These are phyloP conservation scores for Apotomis turbidana DNA, from an alignment of 2,888 invertebrate genomes.

Conservation along the genomic window DNA sequence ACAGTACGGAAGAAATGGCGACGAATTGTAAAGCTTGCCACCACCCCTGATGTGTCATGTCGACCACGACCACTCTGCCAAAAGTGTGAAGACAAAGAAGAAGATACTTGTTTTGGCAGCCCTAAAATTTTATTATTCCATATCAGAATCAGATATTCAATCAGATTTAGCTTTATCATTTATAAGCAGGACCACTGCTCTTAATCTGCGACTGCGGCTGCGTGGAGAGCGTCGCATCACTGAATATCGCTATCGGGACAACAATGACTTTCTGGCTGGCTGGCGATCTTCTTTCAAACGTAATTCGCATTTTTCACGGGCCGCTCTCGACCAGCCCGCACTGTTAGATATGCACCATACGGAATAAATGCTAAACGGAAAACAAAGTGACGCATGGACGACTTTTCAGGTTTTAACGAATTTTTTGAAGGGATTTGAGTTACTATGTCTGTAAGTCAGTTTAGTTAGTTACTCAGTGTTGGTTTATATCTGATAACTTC, in stretches of 20 bases:
- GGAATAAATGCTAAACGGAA: slow-evolving; percentile 39
- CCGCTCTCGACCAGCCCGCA: slow-evolving; percentile 42
- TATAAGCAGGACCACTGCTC: slow-evolving; percentile 17
- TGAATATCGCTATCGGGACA: slow-evolving; percentile 72
- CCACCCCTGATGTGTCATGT: no score
- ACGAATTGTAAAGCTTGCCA: no score
- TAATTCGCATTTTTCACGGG: slow-evolving; percentile 74
- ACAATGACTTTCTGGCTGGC: slow-evolving; percentile 81
- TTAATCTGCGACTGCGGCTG: slow-evolving; percentile 9
- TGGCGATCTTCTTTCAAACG: slow-evolving; percentile 71
- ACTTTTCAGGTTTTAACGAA: background rate
- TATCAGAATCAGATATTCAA: no score
- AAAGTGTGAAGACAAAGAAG: no score
- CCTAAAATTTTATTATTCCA: no score
- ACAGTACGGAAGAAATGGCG: no score
- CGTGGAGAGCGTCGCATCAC: slow-evolving; percentile 56
- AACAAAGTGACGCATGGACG: slow-evolving; percentile 24
- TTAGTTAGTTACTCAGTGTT: background rate
- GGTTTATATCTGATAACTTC: background rate
- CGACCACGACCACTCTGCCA: no score
- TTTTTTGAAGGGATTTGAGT: background rate
- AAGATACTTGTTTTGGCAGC: no score
- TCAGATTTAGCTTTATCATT: no score
- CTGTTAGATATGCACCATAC: slow-evolving; percentile 35
- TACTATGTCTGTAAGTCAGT: background rate